phyloP scores from a whole-genome alignment of 1,140 invertebrate species.

The Bombus cullumanus region DNA sequence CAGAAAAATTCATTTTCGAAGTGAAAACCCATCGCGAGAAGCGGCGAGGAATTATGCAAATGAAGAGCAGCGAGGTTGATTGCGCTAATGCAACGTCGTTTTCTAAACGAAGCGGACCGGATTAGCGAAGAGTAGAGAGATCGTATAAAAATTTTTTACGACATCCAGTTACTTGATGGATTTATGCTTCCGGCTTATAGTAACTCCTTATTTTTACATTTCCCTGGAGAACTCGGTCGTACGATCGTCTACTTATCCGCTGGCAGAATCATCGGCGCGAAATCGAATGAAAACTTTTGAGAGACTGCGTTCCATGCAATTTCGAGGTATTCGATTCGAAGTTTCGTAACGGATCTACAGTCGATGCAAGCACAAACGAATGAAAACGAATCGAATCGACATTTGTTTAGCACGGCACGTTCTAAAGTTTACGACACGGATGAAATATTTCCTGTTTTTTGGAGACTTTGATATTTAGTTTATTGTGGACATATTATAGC shows the following conservation, averaged over 20 bases:
- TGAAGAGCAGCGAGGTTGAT: not conserved
- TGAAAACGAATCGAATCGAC: not conserved
- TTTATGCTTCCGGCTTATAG: not conserved
- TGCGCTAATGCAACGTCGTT: slow-evolving; percentile 30
- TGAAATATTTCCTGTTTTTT: not conserved
- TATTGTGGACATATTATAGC: too few relatives aligned
- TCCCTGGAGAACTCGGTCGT: not conserved
- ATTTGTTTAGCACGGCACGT: not conserved
- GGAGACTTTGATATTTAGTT: too few relatives aligned
- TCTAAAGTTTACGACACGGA: not conserved
- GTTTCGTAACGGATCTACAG: not conserved
- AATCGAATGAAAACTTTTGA: not conserved
- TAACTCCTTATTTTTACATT: not conserved
- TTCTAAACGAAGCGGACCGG: slow-evolving; percentile 1
- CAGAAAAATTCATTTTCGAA: slow-evolving; percentile 11
- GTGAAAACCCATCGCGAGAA: slow-evolving; percentile 9
- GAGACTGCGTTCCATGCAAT: not conserved
- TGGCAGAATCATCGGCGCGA: not conserved
- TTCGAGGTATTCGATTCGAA: not conserved
- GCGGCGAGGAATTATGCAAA: slow-evolving; percentile 27
- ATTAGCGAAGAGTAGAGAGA: not conserved
- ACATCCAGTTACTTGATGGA: slow-evolving; percentile 8
- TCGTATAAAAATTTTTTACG: not conserved
- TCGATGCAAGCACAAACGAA: not conserved
- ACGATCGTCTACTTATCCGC: not conserved